Conservation (phyloP, 1,140 invertebrate genomes). For the Diachasmimorpha longicaudata region DNA sequence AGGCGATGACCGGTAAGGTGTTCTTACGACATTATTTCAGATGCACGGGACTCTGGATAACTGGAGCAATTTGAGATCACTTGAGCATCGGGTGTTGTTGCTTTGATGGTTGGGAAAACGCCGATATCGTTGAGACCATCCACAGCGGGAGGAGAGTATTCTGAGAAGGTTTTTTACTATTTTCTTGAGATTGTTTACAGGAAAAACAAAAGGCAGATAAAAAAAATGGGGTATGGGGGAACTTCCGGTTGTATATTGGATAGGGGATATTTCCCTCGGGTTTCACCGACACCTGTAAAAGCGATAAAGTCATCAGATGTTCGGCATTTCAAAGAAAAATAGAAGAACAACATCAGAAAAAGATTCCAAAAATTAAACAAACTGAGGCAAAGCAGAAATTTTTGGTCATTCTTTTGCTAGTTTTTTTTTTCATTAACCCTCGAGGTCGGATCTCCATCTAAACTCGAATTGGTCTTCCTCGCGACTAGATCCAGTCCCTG, state of each 20-base stretch:
- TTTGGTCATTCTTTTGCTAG: no score
- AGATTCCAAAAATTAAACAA: no score
- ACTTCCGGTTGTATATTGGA: neutral
- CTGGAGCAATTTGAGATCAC: neutral
- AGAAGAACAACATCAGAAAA: no score
- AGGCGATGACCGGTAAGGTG: conserved; percentile 37
- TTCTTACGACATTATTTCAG: conserved; percentile 35
- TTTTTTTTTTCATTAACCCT: no score
- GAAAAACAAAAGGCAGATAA: neutral
- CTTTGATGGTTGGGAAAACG: no score
- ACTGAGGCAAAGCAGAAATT: no score
- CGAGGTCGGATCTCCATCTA: no score
- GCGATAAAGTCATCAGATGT: neutral
- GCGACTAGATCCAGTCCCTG: no score
- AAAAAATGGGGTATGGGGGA: neutral
- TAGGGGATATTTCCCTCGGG: neutral
- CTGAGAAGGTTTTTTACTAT: neutral
- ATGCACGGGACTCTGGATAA: conserved; percentile 13
- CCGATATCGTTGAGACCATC: no score
- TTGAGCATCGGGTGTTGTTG: no score
- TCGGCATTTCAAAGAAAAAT: neutral
- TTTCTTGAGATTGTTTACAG: neutral
- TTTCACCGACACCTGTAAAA: neutral
- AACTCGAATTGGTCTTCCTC: no score
- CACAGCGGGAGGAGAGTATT: no score